A percentile compares a stretch with the other conserved stretches of the same genome.
These are phyloP conservation scores for Oreonectes daqikongensis DNA, from an alignment of 2,797 vertebrate genomes.

Conservation along the genomic window DNA sequence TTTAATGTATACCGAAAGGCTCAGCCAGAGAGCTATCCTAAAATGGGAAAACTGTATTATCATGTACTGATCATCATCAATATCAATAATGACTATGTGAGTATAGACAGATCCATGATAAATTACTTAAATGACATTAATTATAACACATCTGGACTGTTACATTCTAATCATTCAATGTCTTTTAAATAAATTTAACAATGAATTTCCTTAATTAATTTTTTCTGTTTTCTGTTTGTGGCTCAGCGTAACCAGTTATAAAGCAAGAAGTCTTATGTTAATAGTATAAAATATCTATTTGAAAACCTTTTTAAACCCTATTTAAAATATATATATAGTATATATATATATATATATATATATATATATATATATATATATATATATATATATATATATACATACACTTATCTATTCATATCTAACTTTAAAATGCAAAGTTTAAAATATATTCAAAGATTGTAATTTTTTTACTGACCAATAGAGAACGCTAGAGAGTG, in stretches of 20 bases:
- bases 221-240: not conserved
- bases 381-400: too few relatives aligned
- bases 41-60: not conserved
- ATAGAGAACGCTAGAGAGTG: not conserved
- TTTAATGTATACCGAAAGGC: slow-evolving; percentile 3
- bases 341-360: too few relatives aligned
- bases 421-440: too few relatives aligned
- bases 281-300: too few relatives aligned
- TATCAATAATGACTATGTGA: not conserved
- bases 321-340: too few relatives aligned
- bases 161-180: not conserved
- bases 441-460: not conserved
- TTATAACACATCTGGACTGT: not conserved
- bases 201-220: not conserved
- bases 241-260: too few relatives aligned
- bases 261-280: too few relatives aligned
- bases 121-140: not conserved
- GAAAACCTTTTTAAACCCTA: too few relatives aligned
- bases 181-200: not conserved
- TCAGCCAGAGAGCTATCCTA: not conserved
- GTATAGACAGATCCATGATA: not conserved
- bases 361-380: too few relatives aligned
- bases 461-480: not conserved
- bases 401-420: too few relatives aligned
- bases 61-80: not conserved